Base-by-base conservation (phyloP, 1,140 invertebrate species). In the Archivesica marissinica region DNA sequence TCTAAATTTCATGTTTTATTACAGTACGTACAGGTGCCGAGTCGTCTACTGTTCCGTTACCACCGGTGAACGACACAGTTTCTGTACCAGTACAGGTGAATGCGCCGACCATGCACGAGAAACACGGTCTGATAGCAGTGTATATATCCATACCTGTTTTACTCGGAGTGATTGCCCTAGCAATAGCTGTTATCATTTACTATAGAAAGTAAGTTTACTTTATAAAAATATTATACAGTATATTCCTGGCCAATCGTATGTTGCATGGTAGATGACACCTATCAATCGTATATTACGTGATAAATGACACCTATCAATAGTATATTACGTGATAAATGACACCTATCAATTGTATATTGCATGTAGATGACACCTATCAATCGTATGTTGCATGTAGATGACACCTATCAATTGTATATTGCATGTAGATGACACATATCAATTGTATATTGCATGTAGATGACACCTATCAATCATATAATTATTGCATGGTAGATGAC, bases 71-170 rank as follows among this genome's bases (percentile, higher is more conserved):
- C 13, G 61, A 59, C 9, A 54, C 61, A 38, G 64, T 81, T 4
- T 39, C 38, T 1, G 68, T 72, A 38, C 39, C 41, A 56, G 79
- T 81, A 30, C 79, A 59, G n/a, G 79, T 72, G 17, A 74, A 83
- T 64, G 70, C 75, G 0, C 74, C 80, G 1, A 70, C 30, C 15
- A 47, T 81, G 33, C 23, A 70, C 30, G 79, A 81, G 33, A 81
- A 44, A 64, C 80, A 83, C 56, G 75, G 80, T 83, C 80, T 83
- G 35, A 17, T 83, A 11, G 80, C 80, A 13, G 80, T 83, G n/a
- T 83, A 83, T 75, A 75, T 83, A 61, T 83, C 80, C 17, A 41
- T 83, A 28, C 80, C 80, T 13, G 70, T 83, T 0, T 35, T 70
- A 13, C 2, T 74, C 15, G 15, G 15, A 20, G 70, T 75, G 1